phyloP scores from a whole-genome alignment of 2,113 vertebrate species.

The Thunnus thynnus region DNA sequence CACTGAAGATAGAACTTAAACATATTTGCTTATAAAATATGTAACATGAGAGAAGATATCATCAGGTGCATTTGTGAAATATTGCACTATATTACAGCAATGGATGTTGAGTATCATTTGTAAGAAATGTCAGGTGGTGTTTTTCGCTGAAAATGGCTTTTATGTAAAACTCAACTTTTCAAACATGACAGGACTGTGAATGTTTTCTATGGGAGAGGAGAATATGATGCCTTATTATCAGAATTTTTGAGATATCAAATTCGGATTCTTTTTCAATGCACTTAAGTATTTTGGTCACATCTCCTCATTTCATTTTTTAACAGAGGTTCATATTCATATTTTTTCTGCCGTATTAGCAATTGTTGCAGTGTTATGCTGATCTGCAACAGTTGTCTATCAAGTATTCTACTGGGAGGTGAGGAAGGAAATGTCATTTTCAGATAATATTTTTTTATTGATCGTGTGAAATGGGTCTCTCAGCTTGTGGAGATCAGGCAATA shows the following conservation, averaged over 20 bases:
- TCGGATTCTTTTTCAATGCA: not conserved
- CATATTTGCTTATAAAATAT: constrained; percentile 13
- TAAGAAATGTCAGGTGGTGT: not conserved
- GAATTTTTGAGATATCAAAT: not conserved
- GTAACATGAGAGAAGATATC: not conserved
- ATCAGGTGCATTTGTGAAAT: constrained; percentile 35
- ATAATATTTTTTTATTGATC: constrained; percentile 9
- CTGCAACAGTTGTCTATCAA: constrained; percentile 31
- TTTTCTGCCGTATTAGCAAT: constrained; percentile 27
- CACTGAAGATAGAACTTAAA: constrained; percentile 3
- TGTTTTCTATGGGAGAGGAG: constrained; percentile 2
- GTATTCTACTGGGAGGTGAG: not conserved
- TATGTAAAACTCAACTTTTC: not conserved
- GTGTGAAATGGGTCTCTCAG: constrained; percentile 20
- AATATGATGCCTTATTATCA: not conserved
- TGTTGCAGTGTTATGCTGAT: not conserved
- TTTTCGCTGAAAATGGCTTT: not conserved
- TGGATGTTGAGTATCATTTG: too few relatives aligned
- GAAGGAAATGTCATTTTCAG: constrained; percentile 12
- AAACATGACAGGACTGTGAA: not conserved
- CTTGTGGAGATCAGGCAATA: not conserved
- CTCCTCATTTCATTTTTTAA: constrained; percentile 9
- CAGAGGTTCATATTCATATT: constrained; percentile 21
- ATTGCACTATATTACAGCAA: not conserved
- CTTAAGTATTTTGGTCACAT: constrained; percentile 10